These are phyloP conservation scores for Myiagra hebetior DNA, from an alignment of 2,113 vertebrate genomes.

Conservation along the genomic window DNA sequence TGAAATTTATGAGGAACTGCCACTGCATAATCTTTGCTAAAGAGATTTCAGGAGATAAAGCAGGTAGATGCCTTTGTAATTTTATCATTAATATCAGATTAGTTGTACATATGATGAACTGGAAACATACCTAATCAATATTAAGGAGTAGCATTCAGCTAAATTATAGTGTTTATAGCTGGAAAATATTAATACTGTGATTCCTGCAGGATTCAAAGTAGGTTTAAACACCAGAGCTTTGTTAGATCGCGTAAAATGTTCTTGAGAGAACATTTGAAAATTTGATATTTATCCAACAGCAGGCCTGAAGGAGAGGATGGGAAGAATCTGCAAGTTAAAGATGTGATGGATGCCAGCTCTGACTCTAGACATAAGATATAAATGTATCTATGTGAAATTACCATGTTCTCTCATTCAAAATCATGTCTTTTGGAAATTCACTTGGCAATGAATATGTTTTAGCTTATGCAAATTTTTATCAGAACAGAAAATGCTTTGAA, in stretches of 20 bases:
- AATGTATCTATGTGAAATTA: background rate
- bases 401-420: background rate
- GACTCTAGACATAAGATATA: background rate
- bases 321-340: background rate
- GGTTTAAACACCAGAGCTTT: background rate
- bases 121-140: background rate
- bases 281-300: background rate
- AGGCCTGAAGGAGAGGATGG: background rate
- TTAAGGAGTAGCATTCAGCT: background rate
- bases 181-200: background rate
- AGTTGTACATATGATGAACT: background rate
- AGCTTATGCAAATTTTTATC: background rate
- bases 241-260: background rate
- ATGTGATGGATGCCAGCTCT: background rate
- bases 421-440: background rate
- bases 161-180: background rate
- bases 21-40: background rate
- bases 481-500: background rate
- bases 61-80: background rate
- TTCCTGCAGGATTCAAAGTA: background rate
- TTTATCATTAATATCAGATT: background rate
- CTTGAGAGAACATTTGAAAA: background rate
- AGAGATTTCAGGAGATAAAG: background rate
- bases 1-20: background rate
- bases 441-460: background rate